These are phyloP conservation scores for Chloropsis hardwickii DNA, from an alignment of 2,113 vertebrate genomes.

Conservation along the genomic window DNA sequence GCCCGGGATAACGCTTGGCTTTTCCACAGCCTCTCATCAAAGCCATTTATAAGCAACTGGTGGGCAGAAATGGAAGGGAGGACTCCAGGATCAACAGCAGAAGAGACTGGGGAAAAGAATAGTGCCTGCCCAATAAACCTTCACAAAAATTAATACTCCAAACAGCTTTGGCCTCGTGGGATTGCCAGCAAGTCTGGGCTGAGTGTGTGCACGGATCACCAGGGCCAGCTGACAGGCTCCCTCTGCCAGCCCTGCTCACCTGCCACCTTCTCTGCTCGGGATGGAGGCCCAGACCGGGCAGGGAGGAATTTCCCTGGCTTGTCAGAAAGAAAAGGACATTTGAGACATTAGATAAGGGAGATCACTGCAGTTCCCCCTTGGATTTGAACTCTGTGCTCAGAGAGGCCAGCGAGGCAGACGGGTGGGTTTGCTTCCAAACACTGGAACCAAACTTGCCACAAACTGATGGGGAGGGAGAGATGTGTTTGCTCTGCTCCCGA, in stretches of 20 bases:
- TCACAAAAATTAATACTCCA: neutral
- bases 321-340: neutral
- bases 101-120: neutral
- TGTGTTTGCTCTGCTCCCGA: neutral
- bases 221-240: neutral
- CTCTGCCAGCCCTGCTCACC: neutral
- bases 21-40: neutral
- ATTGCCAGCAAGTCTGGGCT: neutral
- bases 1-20: neutral
- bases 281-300: neutral
- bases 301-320: neutral
- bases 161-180: neutral
- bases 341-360: neutral
- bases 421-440: neutral
- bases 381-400: neutral
- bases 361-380: neutral
- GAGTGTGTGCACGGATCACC: rapidly evolving
- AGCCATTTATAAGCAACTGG: neutral
- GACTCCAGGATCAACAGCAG: neutral
- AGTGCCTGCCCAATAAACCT: neutral
- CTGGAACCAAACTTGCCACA: neutral
- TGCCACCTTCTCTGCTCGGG: neutral
- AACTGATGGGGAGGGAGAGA: neutral
- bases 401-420: neutral
- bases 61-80: neutral